A percentile compares a stretch with the other conserved stretches of the same genome.
phyloP scores from a whole-genome alignment of 2,797 vertebrate species.

The Rhinogobio ventralis region DNA sequence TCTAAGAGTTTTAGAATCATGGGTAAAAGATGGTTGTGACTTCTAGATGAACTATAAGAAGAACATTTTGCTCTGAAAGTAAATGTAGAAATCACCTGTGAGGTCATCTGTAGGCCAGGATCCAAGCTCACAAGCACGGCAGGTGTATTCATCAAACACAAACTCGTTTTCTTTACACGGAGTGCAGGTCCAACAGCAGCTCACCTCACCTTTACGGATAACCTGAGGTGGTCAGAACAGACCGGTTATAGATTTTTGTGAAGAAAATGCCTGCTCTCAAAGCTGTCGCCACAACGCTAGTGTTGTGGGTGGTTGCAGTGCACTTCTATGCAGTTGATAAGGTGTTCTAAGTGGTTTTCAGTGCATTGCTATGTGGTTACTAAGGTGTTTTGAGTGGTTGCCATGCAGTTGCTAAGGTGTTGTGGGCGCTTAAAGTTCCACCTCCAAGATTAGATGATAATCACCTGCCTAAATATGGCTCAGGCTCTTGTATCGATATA shows the following conservation, averaged over 20 bases:
- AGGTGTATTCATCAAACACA: conserved; percentile 96
- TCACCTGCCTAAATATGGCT: not conserved
- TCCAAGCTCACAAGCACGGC: conserved; percentile 91
- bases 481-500: not conserved
- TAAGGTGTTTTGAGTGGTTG: not conserved
- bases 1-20: not conserved
- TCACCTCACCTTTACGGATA: conserved; percentile 98
- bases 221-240: conserved; percentile 77
- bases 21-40: not conserved
- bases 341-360: not conserved
- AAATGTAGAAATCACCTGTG: conserved; percentile 82
- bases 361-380: conserved; percentile 12
- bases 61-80: conserved; percentile 4
- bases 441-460: not conserved
- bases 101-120: conserved; percentile 94
- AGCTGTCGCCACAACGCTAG: not conserved
- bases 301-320: not conserved
- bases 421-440: not conserved
- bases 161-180: conserved; percentile 98
- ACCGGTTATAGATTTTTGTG: not conserved
- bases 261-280: not conserved
- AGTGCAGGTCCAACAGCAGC: conserved; percentile 98
- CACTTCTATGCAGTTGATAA: not conserved
- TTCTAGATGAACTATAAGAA: not conserved
- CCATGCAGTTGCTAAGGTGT: not conserved